These are phyloP conservation scores for Zeus faber DNA, from an alignment of 2,113 vertebrate genomes.

Conservation along the genomic window DNA sequence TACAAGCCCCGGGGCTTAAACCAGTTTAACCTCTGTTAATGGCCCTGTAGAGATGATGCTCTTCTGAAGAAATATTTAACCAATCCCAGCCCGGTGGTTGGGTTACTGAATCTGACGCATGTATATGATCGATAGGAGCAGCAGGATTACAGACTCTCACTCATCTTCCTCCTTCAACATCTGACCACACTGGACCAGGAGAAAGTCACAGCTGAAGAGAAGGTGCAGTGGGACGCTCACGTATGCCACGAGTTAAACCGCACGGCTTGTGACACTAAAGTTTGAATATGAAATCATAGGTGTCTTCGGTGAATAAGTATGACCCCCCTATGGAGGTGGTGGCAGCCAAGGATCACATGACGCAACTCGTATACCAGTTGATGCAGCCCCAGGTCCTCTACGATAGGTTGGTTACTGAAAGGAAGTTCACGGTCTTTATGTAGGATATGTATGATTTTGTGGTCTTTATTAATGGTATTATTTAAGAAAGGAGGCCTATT, in stretches of 20 bases:
- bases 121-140: slow-evolving; percentile 72
- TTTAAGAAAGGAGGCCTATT: too few species aligned
- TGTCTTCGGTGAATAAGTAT: slow-evolving; percentile 81
- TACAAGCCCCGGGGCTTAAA: background rate
- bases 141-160: slow-evolving; percentile 76
- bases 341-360: slow-evolving; percentile 85
- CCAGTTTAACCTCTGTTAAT: background rate
- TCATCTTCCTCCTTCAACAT: slow-evolving; percentile 82
- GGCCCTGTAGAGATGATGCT: too few species aligned
- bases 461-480: too few species aligned
- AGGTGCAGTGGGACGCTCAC: slow-evolving; percentile 70
- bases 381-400: slow-evolving; percentile 85
- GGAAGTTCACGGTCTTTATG: background rate
- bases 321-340: slow-evolving; percentile 86
- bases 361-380: slow-evolving; percentile 72
- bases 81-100: background rate
- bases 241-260: background rate
- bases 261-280: background rate
- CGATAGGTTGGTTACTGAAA: slow-evolving; percentile 76
- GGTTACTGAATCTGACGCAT: background rate
- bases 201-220: slow-evolving; percentile 83
- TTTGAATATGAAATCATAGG: slow-evolving; percentile 65
- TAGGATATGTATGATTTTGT: background rate
- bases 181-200: slow-evolving; percentile 82
- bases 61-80: background rate